A percentile compares a stretch with the other conserved stretches of the same genome.
These are phyloP conservation scores for Hesperophylax magnus DNA, from an alignment of 1,140 invertebrate genomes.

Conservation along the genomic window DNA sequence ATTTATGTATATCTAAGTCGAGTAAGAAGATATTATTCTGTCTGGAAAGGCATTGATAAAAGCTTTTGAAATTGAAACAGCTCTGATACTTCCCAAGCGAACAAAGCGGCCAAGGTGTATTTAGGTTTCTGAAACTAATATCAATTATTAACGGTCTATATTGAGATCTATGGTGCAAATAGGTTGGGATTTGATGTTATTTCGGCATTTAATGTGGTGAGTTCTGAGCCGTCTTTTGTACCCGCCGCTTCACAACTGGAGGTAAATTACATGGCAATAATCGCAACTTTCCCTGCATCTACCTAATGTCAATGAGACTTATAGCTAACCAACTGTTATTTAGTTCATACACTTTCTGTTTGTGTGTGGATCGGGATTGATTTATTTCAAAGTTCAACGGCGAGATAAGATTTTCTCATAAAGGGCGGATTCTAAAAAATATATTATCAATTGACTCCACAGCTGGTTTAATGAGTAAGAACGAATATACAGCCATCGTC, in stretches of 20 bases:
- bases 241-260: neutral
- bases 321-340: neutral
- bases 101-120: neutral
- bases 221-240: constrained; percentile 16
- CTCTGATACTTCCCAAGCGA: neutral
- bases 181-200: constrained; percentile 17
- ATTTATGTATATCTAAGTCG: neutral
- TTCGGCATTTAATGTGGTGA: constrained; percentile 19
- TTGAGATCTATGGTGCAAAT: constrained; percentile 21
- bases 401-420: neutral
- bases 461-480: too few species aligned
- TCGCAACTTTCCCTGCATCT: constrained; percentile 2
- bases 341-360: neutral
- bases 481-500: too few species aligned
- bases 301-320: constrained; percentile 15
- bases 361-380: neutral
- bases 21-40: neutral
- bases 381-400: constrained; percentile 5
- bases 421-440: neutral
- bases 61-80: constrained; percentile 10
- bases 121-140: constrained; percentile 28
- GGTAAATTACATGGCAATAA: constrained; percentile 33
- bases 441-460: neutral
- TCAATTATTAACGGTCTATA: constrained; percentile 8
- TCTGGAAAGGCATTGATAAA: neutral